Conservation (phyloP, 2,113 vertebrate genomes). For the Regulus satrapa region DNA sequence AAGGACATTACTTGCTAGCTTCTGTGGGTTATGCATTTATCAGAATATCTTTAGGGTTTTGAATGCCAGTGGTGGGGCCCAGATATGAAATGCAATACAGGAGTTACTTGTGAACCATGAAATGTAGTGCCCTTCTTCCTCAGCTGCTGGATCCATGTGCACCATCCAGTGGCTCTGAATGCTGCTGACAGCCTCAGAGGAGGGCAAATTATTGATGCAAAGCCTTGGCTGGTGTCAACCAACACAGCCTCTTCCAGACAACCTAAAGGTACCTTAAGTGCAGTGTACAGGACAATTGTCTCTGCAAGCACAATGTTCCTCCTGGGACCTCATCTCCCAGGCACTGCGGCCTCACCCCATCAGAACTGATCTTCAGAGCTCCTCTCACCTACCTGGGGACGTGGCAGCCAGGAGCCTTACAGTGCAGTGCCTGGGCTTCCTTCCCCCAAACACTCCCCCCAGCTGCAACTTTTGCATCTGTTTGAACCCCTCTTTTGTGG, state of each 20-base stretch:
- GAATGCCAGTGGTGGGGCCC: not conserved
- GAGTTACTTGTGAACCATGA: rapidly evolving
- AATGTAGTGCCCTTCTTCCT: not conserved
- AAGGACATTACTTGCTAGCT: not conserved
- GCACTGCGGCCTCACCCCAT: not conserved
- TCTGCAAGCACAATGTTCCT: rapidly evolving
- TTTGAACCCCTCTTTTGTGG: not conserved
- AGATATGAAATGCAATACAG: not conserved
- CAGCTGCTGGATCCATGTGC: not conserved
- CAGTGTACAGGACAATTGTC: not conserved
- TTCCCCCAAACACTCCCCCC: not conserved
- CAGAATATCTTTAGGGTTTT: not conserved
- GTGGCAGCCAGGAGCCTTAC: not conserved
- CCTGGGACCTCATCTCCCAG: not conserved
- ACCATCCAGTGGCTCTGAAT: not conserved
- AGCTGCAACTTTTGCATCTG: not conserved
- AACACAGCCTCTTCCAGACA: not conserved
- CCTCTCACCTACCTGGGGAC: not conserved
- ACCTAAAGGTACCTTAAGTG: not conserved
- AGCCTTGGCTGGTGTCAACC: not conserved
- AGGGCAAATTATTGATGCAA: not conserved
- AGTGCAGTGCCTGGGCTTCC: not conserved
- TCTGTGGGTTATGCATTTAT: not conserved
- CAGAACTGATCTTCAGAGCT: not conserved
- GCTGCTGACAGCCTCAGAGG: not conserved